A percentile compares a stretch with the other conserved stretches of the same genome.
Conservation (phyloP, 2,888 invertebrate species). For the Ectemnius continuus region DNA sequence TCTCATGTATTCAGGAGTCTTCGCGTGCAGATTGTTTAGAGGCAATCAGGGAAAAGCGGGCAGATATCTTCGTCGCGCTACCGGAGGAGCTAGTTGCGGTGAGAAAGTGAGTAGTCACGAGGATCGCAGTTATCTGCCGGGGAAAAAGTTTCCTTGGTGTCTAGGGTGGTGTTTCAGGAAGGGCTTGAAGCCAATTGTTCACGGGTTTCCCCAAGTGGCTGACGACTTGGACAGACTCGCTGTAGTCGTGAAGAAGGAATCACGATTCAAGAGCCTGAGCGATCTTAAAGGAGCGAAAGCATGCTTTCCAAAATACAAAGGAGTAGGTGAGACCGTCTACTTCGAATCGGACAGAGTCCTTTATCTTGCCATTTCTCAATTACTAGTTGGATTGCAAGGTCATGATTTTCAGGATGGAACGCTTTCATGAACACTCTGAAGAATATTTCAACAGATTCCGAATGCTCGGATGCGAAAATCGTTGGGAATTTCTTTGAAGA, state of each 20-base stretch:
- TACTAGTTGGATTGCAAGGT: neutral
- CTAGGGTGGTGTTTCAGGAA: slow-evolving; percentile 76
- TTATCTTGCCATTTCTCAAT: no score
- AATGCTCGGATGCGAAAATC: slow-evolving; percentile 73
- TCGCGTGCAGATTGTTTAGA: slow-evolving; percentile 84
- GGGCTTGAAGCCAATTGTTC: slow-evolving; percentile 81
- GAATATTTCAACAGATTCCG: slow-evolving; percentile 53
- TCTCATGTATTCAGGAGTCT: slow-evolving; percentile 86
- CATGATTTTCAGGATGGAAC: slow-evolving; percentile 69
- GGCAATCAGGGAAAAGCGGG: slow-evolving; percentile 81
- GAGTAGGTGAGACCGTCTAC: slow-evolving; percentile 80
- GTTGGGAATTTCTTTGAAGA: slow-evolving; percentile 84
- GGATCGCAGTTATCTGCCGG: neutral
- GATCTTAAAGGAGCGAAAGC: slow-evolving; percentile 86
- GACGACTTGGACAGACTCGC: slow-evolving; percentile 83
- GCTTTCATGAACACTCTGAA: slow-evolving; percentile 65
- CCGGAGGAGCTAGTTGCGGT: slow-evolving; percentile 86
- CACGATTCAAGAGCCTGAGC: slow-evolving; percentile 80
- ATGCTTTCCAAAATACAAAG: slow-evolving; percentile 90
- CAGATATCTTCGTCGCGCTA: slow-evolving; percentile 86
- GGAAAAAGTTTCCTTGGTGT: slow-evolving; percentile 15
- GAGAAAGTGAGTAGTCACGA: slow-evolving; percentile 80
- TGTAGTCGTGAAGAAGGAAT: slow-evolving; percentile 83
- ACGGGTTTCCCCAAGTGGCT: slow-evolving; percentile 82
- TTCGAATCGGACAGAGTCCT: neutral